Base-by-base conservation (phyloP, 1,140 invertebrate genomes). In the Cydia pomonella region DNA sequence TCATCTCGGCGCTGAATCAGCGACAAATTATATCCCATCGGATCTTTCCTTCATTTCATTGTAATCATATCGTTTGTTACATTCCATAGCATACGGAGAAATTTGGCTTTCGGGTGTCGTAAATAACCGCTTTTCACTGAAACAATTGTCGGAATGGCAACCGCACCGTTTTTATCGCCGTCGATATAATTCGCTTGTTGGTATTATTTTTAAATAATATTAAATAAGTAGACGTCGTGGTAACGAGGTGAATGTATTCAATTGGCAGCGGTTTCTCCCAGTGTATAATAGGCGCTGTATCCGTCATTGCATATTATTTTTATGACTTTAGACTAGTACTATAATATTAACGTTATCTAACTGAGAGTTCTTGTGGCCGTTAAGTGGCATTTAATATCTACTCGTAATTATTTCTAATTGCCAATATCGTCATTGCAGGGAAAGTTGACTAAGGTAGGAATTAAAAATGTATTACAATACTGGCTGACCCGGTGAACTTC, bases 81-180 rank as follows among this genome's bases (percentile, higher is more conserved):
- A 41, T 69, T 69, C 18, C 64, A 41, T 69, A 33, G 33, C 33
- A 69, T 69, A 69, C n/a, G n/a, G 64, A 69, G 64, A 69, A 69
- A 69, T 69, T 69, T 69, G 27, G 29, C 64, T 69, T 69, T 69
- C 64, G n/a, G 33, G 2, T 38, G 64, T 18, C 6, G 13, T 10
- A n/a, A 9, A 33, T 18, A 69, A 18, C 33, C 29, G n/a, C 25
- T 69, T 69, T 69, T 69, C 64, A 18, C 64, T 29, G 63, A 69
- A 27, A 69, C 64, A 18, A 41, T 69, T 69, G 64, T 69, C 29
- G n/a, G 1, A 69, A 69, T 69, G 23, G n/a, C 27, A 5, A 66
- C n/a, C 27, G 64, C 29, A 18, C 18, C 13, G 29, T 69, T 69
- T 69, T 69, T 69, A 69, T 69, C 29, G 23, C 29, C n/a, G 5